Base-by-base conservation (phyloP, 2,888 invertebrate genomes). In the Drosophila helvetica region DNA sequence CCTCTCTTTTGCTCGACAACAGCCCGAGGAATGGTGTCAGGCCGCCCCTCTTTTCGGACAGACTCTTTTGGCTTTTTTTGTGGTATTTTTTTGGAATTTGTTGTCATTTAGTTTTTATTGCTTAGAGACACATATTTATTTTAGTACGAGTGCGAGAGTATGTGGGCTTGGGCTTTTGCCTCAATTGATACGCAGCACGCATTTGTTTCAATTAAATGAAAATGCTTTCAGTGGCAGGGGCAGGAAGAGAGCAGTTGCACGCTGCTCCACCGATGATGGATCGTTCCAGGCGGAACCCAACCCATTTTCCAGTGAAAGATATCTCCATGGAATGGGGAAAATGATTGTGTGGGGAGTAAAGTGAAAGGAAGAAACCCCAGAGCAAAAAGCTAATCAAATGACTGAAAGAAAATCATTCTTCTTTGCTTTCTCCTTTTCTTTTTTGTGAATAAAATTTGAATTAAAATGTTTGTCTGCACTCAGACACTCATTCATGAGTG, bases 101-200 rank as follows among this genome's bases (percentile, higher is more conserved):
- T 17, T 67, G 50, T 30, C 66, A 67, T 67, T 67, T 67, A 68
- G 65, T 55, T 55, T 66, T 66, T 66, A 68, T 67, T 67, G 67
- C 69, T 67, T 38, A 38, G 38, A 38, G 38, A 38, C 38, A 38
- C 38, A 38, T 38, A 38, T n/a, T 38, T 53, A 42, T 52, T 12
- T 25, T 22, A 27, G 46, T 47, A 33, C 46, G 19, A 47, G 45
- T 46, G 19, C 18, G 12, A 33, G 19, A 46, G 18, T 30, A 47
- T 47, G 46, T 46, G 27, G 43, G 55, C 52, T 33, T 33, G 25
- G 25, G 25, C 6, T 68, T 72, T 73, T 67, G 64, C 80, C 68
- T 80, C 86, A 85, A 85, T 88, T 85, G 88, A 86, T 85, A 88
- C 88, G 84, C 86, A 86, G 88, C 84, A 85, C 84, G 88, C 84